Base-by-base conservation (phyloP, 64 coral and sea anemone genomes). In the Pachyseris speciosa region DNA sequence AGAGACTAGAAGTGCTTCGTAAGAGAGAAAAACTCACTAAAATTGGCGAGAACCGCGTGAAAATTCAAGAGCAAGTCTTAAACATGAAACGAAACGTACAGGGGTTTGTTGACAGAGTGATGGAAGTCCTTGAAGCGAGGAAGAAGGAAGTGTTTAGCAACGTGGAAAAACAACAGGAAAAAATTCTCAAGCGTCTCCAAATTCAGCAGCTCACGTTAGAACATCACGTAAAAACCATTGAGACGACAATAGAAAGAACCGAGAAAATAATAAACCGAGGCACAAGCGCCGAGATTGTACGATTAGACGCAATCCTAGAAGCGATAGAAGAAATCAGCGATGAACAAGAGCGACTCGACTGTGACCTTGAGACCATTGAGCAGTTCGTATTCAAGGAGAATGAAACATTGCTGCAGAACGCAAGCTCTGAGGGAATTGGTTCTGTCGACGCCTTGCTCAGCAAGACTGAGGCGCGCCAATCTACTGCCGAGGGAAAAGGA, bases 401-500 rank as follows among this genome's bases (percentile, higher is more conserved):
- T n/a, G 11, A 40, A 36, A 39, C 4, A 39, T 37, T 71, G 67
- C 11, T 71, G 67, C 67, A 71, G 7, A 34, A 5, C 4, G 15
- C 22, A 1, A 39, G 22, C 32, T 20, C 16, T 32, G 34, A 34
- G 19, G 20, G 67, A 2, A 71, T 71, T 71, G 67, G 67, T 22
- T 71, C 67, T 1, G 3, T 71, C 34, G 15, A 71, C 1, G 24
- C 13, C 67, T 71, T 71, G 16, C 37, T 71, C 67, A 71, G 67
- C 67, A 20, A 22, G 17, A 71, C 67, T 5, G 16, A 71, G 16
- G 33, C 67, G 25, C 72, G 80, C 5, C 13, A 80, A 42, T 88
- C 84, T 53, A 68, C 55, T 41, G 91, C 58, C 9, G 25, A 40
- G 37, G 76, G 91, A 71, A 68, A 72, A 3, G 78, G 86, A 27